Evolutionary conservation across 2,113 vertebrate genomes (phyloP), one percentile per base, ranked within the genome.

Genomic region (Haemorhous mexicanus): DNA sequence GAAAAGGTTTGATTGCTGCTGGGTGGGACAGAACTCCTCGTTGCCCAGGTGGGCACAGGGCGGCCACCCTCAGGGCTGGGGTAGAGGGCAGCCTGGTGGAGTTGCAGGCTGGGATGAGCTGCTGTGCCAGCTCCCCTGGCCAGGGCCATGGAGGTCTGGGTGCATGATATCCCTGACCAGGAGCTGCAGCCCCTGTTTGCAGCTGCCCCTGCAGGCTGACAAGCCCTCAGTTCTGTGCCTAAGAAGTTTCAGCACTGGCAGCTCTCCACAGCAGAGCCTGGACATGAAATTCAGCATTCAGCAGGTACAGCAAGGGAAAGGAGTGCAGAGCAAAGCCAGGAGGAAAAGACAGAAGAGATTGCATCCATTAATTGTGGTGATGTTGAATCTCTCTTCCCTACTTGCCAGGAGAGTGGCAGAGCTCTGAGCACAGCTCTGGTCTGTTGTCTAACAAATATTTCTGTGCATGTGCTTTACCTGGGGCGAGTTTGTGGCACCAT

Each of bases 61-160:
- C 80, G 27, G 70, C 19, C 67, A 5, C 32, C 9, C 52, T 13
- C 50, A 10, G 43, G 27, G 32, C 47, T 61, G 83, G 47, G 19
- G 3, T 32, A 10, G 47, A 15, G 0, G 2, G 68, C 70, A 64
- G 49, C 56, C 61, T 11, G 66, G 35, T 9, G 67, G 4, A 35
- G 33, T 0, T 12, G 13, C 12, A 11, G 77, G 69, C 0, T 13
- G 64, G 75, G 44, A 15, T 33, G 78, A 44, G 64, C n/a, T 73
- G 43, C 75, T 77, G 9, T 35, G 19, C 2, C 55, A 44, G 50
- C 58, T 81, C 9, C 63, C 49, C 16, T 27, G 53, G 76, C 37
- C 49, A 11, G 39, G 46, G 15, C 35, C 33, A 0, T 0, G 41
- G n/a, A n/a, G n/a, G n/a, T 2, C 26, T 44, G 66, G 12, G 8